Percentiles rank a stretch among this genome's conserved stretches.
phyloP scores from a whole-genome alignment of 2,113 vertebrate species.

The Melierax canorus region DNA sequence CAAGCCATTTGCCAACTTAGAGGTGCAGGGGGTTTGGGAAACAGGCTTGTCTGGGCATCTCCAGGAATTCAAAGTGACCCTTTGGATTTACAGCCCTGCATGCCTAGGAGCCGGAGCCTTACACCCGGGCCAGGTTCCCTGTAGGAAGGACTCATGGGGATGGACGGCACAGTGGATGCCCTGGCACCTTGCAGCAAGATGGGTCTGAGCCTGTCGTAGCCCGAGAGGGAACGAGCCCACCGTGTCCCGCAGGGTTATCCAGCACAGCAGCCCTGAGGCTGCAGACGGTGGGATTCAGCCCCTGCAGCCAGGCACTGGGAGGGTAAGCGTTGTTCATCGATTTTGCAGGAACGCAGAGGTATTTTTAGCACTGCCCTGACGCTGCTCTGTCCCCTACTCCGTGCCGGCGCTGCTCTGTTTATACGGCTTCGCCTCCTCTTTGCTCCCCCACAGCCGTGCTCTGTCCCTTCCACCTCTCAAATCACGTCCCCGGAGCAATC shows the following conservation, averaged over 20 bases:
- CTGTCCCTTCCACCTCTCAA: not conserved
- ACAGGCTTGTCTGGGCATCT: not conserved
- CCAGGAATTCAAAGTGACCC: rapidly evolving
- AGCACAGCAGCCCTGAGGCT: not conserved
- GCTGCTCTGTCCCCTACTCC: not conserved
- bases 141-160: not conserved
- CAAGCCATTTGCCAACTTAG: not conserved
- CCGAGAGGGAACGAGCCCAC: not conserved
- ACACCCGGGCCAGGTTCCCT: not conserved
- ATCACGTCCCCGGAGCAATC: not conserved
- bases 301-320: not conserved
- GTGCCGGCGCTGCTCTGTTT: not conserved
- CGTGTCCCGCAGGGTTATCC: rapidly evolving
- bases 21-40: no score
- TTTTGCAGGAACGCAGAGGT: constrained; percentile 35
- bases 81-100: not conserved
- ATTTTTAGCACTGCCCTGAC: constrained; percentile 58
- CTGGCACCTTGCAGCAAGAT: not conserved
- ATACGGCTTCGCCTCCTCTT: not conserved
- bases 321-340: constrained; percentile 42
- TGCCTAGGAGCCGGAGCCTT: not conserved
- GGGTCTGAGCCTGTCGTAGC: not conserved
- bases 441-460: not conserved
- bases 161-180: not conserved
- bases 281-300: not conserved